phyloP scores from a whole-genome alignment of 2,888 invertebrate genomes.

The Drosophila imparisetae region DNA sequence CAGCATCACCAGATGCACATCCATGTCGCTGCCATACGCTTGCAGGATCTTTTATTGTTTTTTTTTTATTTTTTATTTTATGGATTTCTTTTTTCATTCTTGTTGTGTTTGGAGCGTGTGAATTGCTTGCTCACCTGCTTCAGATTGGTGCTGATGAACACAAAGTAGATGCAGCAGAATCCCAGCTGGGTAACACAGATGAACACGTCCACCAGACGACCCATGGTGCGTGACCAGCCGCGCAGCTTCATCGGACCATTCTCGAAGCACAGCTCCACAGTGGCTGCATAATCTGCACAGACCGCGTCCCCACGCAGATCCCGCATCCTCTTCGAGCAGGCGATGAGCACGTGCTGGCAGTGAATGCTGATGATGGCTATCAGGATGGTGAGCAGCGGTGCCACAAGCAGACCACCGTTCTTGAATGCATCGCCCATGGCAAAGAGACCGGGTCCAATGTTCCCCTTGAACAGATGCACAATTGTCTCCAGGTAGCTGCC shows the following conservation, averaged over 20 bases:
- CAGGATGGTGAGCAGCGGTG: conserved; percentile 90
- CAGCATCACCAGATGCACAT: conserved; percentile 89
- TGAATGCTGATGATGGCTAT: conserved; percentile 95
- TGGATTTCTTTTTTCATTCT: background rate
- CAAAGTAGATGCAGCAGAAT: conserved; percentile 98
- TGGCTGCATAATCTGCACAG: conserved; percentile 91
- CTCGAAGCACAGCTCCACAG: conserved; percentile 92
- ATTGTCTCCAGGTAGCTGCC: conserved; percentile 93
- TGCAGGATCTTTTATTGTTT: conserved; percentile 87
- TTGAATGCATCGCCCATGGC: conserved; percentile 98
- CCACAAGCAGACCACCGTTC: conserved; percentile 94
- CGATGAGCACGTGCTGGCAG: conserved; percentile 95
- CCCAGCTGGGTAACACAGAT: conserved; percentile 98
- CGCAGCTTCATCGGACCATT: conserved; percentile 89
- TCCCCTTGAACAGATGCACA: conserved; percentile 97
- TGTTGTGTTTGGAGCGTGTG: background rate
- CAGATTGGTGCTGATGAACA: conserved; percentile 95
- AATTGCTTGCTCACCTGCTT: conserved; percentile 87
- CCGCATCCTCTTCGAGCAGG: conserved; percentile 89
- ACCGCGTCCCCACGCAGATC: conserved; percentile 86
- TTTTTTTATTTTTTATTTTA: background rate
- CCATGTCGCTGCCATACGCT: conserved; percentile 87
- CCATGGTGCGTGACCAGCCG: conserved; percentile 87
- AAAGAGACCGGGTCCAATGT: conserved; percentile 97
- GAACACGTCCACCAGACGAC: conserved; percentile 92